Conservation (phyloP, 2,797 vertebrate genomes). For the Menidia menidia region DNA sequence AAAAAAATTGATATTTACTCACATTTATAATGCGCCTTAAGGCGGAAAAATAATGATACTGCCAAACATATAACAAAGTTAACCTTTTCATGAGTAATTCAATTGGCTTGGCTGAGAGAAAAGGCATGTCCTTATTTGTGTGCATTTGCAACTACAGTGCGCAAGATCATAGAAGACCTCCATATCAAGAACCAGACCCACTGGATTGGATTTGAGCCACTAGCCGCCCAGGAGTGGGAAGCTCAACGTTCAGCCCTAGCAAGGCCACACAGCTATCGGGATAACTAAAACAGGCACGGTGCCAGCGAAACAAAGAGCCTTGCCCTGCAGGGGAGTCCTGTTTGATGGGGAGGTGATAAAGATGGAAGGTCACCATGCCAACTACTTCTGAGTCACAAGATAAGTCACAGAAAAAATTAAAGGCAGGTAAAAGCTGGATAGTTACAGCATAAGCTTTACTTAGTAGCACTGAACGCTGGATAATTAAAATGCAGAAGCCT, state of each 20-base stretch:
- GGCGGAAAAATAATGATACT: neutral
- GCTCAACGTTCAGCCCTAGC: slow-evolving; percentile 40
- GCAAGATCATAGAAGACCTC: slow-evolving; percentile 54
- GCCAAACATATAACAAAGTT: neutral
- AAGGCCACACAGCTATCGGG: slow-evolving; percentile 64
- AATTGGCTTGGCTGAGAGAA: slow-evolving; percentile 4
- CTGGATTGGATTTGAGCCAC: slow-evolving; percentile 39
- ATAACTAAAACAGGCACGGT: slow-evolving; percentile 61
- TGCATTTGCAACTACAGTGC: slow-evolving; percentile 25
- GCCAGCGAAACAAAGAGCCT: slow-evolving; percentile 66
- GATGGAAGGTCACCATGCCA: slow-evolving; percentile 62
- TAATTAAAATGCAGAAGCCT: slow-evolving; percentile 56
- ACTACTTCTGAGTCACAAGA: slow-evolving; percentile 60
- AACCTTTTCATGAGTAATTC: slow-evolving; percentile 27
- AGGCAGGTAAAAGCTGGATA: slow-evolving; percentile 25
- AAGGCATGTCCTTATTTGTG: slow-evolving; percentile 14
- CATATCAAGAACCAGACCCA: slow-evolving; percentile 39
- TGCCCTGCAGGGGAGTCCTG: slow-evolving; percentile 55
- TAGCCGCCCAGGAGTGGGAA: slow-evolving; percentile 29
- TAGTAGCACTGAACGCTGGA: slow-evolving; percentile 48
- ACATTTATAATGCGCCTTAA: neutral
- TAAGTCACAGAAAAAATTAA: slow-evolving; percentile 15
- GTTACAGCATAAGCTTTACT: slow-evolving; percentile 31
- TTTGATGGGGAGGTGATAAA: slow-evolving; percentile 76
- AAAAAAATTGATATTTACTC: slow-evolving; percentile 33